Evolutionary conservation across 1,140 invertebrate species (phyloP).

Genomic region (Anadara kagoshimensis): DNA sequence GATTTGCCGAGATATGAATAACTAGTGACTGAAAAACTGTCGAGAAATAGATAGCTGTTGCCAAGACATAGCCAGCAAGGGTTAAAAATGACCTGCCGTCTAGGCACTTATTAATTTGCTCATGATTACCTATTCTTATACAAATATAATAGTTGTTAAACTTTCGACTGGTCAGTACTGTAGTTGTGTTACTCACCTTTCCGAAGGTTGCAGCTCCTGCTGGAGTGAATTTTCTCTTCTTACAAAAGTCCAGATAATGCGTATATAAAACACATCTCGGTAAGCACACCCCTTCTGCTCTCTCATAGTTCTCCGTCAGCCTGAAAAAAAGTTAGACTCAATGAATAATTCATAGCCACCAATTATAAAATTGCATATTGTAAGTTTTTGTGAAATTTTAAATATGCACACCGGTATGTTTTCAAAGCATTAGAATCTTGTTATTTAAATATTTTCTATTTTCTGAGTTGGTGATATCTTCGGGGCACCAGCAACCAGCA

Average conservation of each 20-base stretch:
- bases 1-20: too few species aligned
- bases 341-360: not conserved
- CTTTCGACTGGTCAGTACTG: too few species aligned
- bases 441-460: not conserved
- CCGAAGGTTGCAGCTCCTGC: conserved; percentile 72
- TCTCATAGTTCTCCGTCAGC: conserved; percentile 72
- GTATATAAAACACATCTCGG: conserved; percentile 71
- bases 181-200: conserved; percentile 56
- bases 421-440: too few species aligned
- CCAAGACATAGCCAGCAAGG: too few species aligned
- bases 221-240: conserved; percentile 65
- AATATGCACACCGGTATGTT: not conserved
- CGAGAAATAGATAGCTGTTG: too few species aligned
- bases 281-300: conserved; percentile 71
- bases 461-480: too few species aligned
- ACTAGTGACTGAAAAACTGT: too few species aligned
- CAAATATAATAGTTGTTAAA: too few species aligned
- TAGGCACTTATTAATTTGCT: too few species aligned
- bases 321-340: conserved; percentile 35
- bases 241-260: conserved; percentile 71
- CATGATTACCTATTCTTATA: too few species aligned
- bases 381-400: not conserved
- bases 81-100: too few species aligned
- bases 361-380: not conserved
- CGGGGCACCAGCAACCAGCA: too few species aligned